phyloP scores from a whole-genome alignment of 2,888 invertebrate genomes.

The Bursaphelenchus okinawaensis region DNA sequence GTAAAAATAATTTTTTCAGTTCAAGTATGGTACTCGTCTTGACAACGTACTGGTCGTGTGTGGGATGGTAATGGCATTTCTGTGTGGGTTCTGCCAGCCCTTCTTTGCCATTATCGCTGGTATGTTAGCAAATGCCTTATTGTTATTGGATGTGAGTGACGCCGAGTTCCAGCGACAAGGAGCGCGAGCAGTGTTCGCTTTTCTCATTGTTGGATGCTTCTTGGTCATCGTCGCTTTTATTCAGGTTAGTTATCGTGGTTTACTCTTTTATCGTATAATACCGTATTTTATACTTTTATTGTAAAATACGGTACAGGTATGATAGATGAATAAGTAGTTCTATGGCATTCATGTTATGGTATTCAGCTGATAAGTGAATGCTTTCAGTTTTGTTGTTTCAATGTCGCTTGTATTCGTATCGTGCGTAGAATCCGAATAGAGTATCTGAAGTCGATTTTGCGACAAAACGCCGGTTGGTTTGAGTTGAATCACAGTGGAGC shows the following conservation, averaged over 20 bases:
- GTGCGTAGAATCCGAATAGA: constrained; percentile 23
- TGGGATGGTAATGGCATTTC: constrained; percentile 19
- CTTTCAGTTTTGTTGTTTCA: constrained; percentile 24
- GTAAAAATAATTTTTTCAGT: too few species aligned
- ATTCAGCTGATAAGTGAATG: too few species aligned
- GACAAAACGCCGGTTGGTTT: constrained; percentile 26
- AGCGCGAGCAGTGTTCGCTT: constrained; percentile 14
- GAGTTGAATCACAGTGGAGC: constrained; percentile 30
- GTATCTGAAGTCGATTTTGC: constrained; percentile 24
- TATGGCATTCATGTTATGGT: too few species aligned
- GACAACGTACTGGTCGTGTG: constrained; percentile 17
- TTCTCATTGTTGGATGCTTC: constrained; percentile 19
- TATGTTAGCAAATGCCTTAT: constrained; percentile 20
- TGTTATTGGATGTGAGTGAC: constrained; percentile 19
- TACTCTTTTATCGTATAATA: too few species aligned
- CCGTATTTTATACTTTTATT: neutral
- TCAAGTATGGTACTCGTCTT: constrained; percentile 23
- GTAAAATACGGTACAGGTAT: neutral
- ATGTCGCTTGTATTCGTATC: constrained; percentile 24
- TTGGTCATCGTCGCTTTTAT: constrained; percentile 22
- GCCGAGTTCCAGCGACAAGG: constrained; percentile 19
- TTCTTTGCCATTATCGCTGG: constrained; percentile 24
- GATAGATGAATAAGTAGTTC: too few species aligned
- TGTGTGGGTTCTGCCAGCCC: constrained; percentile 23
- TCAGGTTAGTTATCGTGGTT: constrained; percentile 14